These are phyloP conservation scores for Mionectes macconnelli DNA, from an alignment of 2,113 vertebrate species.

Conservation along the genomic window DNA sequence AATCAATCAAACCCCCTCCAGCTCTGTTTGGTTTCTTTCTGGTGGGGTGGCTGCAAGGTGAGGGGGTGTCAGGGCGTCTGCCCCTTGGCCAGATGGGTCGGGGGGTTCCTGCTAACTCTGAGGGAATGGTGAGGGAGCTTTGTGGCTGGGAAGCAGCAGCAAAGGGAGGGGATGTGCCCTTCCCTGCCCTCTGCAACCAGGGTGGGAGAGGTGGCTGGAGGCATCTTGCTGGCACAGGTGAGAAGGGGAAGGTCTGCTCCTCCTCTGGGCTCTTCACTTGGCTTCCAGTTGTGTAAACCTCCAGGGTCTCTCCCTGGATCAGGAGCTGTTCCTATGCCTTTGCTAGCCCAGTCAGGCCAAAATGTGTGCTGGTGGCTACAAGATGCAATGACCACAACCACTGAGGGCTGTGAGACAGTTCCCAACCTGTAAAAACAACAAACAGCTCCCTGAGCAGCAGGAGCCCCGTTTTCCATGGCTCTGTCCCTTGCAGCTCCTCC, in stretches of 20 bases:
- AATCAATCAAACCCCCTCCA: conserved; percentile 22
- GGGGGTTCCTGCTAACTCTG: not conserved
- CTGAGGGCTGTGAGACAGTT: not conserved
- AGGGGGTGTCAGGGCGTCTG: rapidly evolving
- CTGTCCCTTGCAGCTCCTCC: not conserved
- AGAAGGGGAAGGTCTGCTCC: not conserved
- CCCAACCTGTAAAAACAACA: not conserved
- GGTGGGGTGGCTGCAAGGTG: not conserved
- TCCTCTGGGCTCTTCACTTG: not conserved
- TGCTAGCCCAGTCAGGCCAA: not conserved
- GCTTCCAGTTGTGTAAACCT: not conserved
- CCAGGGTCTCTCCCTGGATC: rapidly evolving
- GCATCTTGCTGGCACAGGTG: rapidly evolving
- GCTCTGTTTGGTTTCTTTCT: conserved; percentile 30
- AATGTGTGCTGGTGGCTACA: not conserved
- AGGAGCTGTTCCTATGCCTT: not conserved
- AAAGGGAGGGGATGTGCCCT: not conserved
- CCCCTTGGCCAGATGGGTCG: rapidly evolving
- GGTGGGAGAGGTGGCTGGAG: not conserved
- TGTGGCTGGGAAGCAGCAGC: not conserved
- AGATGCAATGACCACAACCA: not conserved
- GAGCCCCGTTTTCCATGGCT: not conserved
- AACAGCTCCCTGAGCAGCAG: not conserved
- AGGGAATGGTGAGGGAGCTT: not conserved
- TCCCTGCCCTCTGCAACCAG: not conserved